Conservation (phyloP, 92 coral and sea anemone genomes). For the Palythoa grandis region DNA sequence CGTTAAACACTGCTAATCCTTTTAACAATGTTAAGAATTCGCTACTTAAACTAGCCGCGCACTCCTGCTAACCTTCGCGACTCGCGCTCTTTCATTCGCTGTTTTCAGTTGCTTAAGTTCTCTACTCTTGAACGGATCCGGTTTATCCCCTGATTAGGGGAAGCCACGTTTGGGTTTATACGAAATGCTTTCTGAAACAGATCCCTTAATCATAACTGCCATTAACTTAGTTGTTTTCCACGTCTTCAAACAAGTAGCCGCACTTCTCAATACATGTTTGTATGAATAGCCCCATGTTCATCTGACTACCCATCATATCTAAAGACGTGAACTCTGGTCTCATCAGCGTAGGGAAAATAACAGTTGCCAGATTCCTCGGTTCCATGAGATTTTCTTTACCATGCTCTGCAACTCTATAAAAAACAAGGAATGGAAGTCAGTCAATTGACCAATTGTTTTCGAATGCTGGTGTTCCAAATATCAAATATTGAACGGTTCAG, state of each 20-base stretch:
- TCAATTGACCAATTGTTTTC: too few species aligned
- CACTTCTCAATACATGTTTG: constrained; percentile 98
- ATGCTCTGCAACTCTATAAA: constrained; percentile 80
- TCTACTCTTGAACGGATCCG: neutral
- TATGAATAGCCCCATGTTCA: constrained; percentile 89
- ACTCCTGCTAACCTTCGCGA: neutral
- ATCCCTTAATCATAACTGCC: neutral
- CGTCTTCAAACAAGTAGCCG: constrained; percentile 82
- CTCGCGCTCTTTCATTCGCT: neutral
- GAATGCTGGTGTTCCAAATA: too few species aligned
- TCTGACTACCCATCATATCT: constrained; percentile 72
- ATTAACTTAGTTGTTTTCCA: constrained; percentile 21
- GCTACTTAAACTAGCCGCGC: neutral
- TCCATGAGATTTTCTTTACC: constrained; percentile 90
- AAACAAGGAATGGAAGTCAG: neutral
- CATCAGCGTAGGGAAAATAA: constrained; percentile 89
- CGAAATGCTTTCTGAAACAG: neutral
- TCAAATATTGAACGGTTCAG: too few species aligned
- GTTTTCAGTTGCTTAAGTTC: neutral
- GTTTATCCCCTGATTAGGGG: neutral
- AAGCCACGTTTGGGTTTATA: neutral
- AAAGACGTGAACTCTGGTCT: constrained; percentile 81
- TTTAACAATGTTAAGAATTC: neutral
- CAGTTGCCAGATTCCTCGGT: constrained; percentile 86
- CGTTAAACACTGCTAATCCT: neutral